Evolutionary conservation across 2,888 invertebrate genomes (phyloP), one percentile per base, ranked within the genome.

Genomic region (Polia nebulosa): DNA sequence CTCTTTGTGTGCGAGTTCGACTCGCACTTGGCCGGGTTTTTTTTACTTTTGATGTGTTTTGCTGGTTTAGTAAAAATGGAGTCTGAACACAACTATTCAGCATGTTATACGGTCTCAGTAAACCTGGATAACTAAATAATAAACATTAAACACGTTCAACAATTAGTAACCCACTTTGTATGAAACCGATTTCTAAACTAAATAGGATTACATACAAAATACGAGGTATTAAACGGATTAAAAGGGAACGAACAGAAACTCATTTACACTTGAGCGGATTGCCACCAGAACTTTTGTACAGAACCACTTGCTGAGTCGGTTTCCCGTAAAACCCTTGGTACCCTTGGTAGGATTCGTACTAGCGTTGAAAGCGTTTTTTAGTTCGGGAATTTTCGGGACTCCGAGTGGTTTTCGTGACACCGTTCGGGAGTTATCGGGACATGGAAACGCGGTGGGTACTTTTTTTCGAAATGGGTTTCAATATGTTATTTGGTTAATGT

Each of bases 251-350:
- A 56, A 62, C 51, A 36, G 64, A 68, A 81, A 45, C 63, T 49
- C 63, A 76, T 73, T 81, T 67, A 66, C 76, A 71, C 69, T 78
- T 57, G 59, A 78, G 64, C 15, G 52, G 22, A 39, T 62, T 39
- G 60, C 36, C 70, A 69, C 41, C 57, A 52, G 61, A 70, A 80
- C 49, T 72, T 56, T 71, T 70, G 29, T 36, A 47, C 32, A 41
- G 29, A 52, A 22, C 49, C 62, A 51, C 56, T 72, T 70, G 3
- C 41, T 15, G 8, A 25, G 39, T 51, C 5, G 22, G 52, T 63
- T 71, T 71, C 67, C 58, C 68, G 67, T 55, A 27, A 22, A 64
- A 58, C 20, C 20, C n/a, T 52, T 41, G 11, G 15, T 47, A 29
- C 13, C n/a, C n/a, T n/a, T n/a, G n/a, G 39, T 41, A n/a, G 39